Evolutionary conservation across 2,797 vertebrate species (phyloP), one percentile per base, ranked within the genome.

Genomic region (Remorina albescens): DNA sequence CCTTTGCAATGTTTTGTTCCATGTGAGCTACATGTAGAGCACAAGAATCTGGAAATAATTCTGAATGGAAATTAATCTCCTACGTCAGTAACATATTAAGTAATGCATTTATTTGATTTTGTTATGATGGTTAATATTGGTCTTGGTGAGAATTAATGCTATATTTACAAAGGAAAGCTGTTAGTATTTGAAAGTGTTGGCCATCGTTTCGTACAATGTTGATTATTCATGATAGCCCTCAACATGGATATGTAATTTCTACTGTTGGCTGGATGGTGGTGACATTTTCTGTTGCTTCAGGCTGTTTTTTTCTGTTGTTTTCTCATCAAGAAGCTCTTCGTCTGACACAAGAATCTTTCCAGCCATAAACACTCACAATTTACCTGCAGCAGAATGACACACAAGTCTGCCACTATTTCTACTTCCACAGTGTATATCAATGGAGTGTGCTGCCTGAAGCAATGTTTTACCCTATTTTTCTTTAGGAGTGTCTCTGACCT

Each of bases 281-380:
- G 3, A 55, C 32, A 37, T 58, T 42, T 73, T 49, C 37, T 57
- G 8, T 57, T 46, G 37, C 70, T 55, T 74, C 21, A 34, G 46
- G 47, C 76, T 28, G 30, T 67, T 74, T n/a, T 41, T 12, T n/a
- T n/a, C n/a, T 50, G 49, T 26, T 65, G 21, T 55, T 72, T 84
- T 74, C 61, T 51, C 59, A 62, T 6, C 44, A 62, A 65, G 15
- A 67, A 10, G 10, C 53, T 26, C 44, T 59, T 68, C 49, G 18
- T 44, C 12, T 60, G 58, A 60, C 57, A 63, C 2, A 54, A 42
- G 16, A 56, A 66, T 56, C 23, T 11, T 39, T 23, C 25, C 6
- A 42, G 71, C 21, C 25, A 18, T 13, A 32, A 15, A 4, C 64
- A 71, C 34, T 69, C 26, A 32, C 60, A 46, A 8, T 62, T 72